These are phyloP conservation scores for Cyaniris semiargus DNA, from an alignment of 2,888 invertebrate genomes.

Conservation along the genomic window DNA sequence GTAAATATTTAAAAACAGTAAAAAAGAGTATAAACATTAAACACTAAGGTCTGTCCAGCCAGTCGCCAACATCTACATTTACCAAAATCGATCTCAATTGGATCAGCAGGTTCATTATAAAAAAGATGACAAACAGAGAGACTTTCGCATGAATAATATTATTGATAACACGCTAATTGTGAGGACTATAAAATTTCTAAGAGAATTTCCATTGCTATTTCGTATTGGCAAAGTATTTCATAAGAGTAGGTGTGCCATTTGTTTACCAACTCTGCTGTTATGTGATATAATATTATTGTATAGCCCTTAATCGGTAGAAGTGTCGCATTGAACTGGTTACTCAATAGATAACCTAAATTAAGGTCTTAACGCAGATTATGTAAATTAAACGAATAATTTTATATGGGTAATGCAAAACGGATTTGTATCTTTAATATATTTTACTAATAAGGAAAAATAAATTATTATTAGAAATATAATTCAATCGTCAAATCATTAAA, in stretches of 20 bases:
- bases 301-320: conserved; percentile 19
- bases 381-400: conserved; percentile 8
- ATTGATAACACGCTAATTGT: not conserved
- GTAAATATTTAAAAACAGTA: too few species aligned
- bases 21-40: too few species aligned
- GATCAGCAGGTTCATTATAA: too few species aligned
- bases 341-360: conserved; percentile 17
- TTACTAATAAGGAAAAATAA: too few species aligned
- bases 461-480: too few species aligned
- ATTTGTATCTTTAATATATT: not conserved
- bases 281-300: conserved; percentile 12
- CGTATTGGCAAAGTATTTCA: not conserved
- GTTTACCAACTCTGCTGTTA: conserved; percentile 14
- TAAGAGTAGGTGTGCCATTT: conserved; percentile 9
- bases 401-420: not conserved
- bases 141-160: not conserved
- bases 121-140: not conserved
- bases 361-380: conserved; percentile 4
- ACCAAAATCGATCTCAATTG: too few species aligned
- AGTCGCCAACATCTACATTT: too few species aligned
- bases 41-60: too few species aligned
- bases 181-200: not conserved
- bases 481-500: too few species aligned
- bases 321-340: conserved; percentile 14
- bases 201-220: not conserved